These are phyloP conservation scores for Chaetura pelagica DNA, from an alignment of 2,113 vertebrate genomes.

Conservation along the genomic window DNA sequence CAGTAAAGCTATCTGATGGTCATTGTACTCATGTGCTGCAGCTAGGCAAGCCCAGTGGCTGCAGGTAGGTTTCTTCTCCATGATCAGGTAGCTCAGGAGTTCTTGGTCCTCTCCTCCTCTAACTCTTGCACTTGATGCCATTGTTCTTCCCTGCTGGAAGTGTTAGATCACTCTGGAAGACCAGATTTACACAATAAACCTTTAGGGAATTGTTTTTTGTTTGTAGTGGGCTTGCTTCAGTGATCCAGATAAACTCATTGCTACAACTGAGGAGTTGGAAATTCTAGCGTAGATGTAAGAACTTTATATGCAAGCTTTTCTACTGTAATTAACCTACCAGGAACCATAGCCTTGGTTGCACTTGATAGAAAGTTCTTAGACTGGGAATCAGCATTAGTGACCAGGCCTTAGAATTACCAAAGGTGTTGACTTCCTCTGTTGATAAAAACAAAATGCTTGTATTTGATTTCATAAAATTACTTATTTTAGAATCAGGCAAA, in stretches of 20 bases:
- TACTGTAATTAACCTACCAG: rapidly evolving
- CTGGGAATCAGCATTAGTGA: background rate
- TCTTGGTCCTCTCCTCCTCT: background rate
- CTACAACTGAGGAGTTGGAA: background rate
- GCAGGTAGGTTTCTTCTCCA: background rate
- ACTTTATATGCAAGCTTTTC: background rate
- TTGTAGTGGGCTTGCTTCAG: background rate
- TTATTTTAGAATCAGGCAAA: background rate
- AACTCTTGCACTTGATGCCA: background rate
- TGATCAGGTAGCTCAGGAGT: background rate
- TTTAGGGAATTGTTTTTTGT: background rate
- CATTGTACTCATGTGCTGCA: rapidly evolving
- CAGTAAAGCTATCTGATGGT: background rate
- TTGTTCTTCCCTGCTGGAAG: background rate
- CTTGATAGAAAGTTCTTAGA: background rate
- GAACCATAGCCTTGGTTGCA: background rate
- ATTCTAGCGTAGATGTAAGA: rapidly evolving
- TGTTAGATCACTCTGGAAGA: background rate
- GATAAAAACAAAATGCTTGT: background rate
- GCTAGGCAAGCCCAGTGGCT: background rate
- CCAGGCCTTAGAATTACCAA: background rate
- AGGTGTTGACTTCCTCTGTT: background rate
- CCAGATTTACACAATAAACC: background rate
- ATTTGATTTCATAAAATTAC: background rate
- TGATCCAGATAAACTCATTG: background rate